phyloP scores from a whole-genome alignment of 2,797 vertebrate species.

The Propithecus deckenii region DNA sequence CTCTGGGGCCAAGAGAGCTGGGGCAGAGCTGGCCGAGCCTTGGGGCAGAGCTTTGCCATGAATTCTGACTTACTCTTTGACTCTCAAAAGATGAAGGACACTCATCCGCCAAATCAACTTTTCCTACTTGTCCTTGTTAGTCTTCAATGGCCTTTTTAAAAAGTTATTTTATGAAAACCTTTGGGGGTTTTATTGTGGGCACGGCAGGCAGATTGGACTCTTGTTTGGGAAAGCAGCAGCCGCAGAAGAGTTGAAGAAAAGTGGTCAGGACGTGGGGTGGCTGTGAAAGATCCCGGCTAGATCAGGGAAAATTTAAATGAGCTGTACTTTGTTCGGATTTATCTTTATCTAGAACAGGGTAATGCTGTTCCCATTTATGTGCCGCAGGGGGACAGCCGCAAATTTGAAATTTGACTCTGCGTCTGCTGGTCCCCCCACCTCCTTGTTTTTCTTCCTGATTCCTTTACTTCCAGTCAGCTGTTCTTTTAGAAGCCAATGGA shows the following conservation, averaged over 20 bases:
- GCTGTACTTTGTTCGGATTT: not conserved
- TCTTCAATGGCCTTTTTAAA: not conserved
- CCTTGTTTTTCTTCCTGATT: not conserved
- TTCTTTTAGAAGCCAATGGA: slow-evolving; percentile 14
- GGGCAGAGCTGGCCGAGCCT: not conserved
- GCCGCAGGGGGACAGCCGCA: not conserved
- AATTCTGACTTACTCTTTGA: not conserved
- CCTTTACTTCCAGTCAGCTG: not conserved
- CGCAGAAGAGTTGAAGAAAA: not conserved
- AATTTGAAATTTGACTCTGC: not conserved
- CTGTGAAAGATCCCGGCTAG: not conserved
- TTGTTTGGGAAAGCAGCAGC: not conserved
- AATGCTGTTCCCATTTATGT: not conserved
- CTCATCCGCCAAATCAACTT: not conserved
- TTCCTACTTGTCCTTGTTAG: not conserved
- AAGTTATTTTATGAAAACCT: not conserved
- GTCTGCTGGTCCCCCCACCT: not conserved
- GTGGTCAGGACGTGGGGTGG: not conserved
- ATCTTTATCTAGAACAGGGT: not conserved
- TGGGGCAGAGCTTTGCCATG: not conserved
- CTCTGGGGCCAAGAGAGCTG: not conserved
- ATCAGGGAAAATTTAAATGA: not conserved
- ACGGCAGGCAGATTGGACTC: not conserved
- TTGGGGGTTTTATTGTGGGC: not conserved
- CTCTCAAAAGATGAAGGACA: not conserved